phyloP scores from a whole-genome alignment of 2,888 invertebrate genomes.

The Ichneumon xanthorius region DNA sequence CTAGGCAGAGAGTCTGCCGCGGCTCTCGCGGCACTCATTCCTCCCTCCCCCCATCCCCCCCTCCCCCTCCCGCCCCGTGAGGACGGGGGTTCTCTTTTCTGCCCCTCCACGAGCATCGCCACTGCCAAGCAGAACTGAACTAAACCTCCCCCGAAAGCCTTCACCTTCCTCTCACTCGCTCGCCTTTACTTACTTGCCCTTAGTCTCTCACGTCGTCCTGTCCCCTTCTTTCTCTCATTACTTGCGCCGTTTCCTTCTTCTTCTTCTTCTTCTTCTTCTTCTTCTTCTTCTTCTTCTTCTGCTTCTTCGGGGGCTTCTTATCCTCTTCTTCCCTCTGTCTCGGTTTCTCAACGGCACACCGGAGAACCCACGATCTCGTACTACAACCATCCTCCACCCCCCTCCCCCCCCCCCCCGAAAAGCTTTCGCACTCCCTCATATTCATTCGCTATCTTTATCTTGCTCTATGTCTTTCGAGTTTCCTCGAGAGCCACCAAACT shows the following conservation, averaged over 20 bases:
- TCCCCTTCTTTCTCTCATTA: constrained; percentile 48
- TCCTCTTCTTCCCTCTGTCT: constrained; percentile 49
- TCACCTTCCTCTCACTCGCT: constrained; percentile 50
- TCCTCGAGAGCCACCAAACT: constrained; percentile 48
- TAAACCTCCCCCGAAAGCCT: constrained; percentile 62
- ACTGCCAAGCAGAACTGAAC: constrained; percentile 62
- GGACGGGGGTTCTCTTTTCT: constrained; percentile 46
- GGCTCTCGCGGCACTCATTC: constrained; percentile 42
- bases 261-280: constrained; percentile 30
- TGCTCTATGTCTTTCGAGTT: constrained; percentile 48
- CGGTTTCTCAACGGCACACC: constrained; percentile 46
- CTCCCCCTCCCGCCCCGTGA: constrained; percentile 35
- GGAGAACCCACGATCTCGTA: constrained; percentile 5
- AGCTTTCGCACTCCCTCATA: constrained; percentile 55
- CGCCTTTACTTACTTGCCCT: constrained; percentile 53
- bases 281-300: constrained; percentile 24
- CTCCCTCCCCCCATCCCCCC: constrained; percentile 42
- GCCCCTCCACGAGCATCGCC: constrained; percentile 52
- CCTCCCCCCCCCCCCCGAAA: background rate
- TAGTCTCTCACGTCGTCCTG: constrained; percentile 47
- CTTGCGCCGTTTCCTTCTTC: constrained; percentile 47
- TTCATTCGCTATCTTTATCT: constrained; percentile 60
- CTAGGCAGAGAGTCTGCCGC: constrained; percentile 83
- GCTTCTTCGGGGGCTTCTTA: constrained; percentile 37
- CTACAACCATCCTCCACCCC: background rate